Base-by-base conservation (phyloP, 2,113 vertebrate species). In the Parus major region DNA sequence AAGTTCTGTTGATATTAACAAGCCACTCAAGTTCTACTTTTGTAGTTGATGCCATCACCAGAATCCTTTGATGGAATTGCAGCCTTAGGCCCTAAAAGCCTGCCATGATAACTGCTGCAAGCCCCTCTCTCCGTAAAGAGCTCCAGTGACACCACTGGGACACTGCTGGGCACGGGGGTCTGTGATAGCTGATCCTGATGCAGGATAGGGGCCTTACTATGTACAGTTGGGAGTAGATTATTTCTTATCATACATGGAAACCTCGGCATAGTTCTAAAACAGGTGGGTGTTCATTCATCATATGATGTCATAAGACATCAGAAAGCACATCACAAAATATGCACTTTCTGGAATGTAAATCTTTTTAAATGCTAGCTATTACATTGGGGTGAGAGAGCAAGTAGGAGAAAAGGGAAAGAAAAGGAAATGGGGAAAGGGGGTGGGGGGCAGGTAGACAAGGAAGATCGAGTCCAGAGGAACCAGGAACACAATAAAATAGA, bases 1-100 rank as follows among this genome's bases (percentile, higher is more conserved):
- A 96, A 97, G 95, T 95, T 97, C 97, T 97, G 97, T 90, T 96
- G 97, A 96, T 95, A 92, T 86, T 71, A 95, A 83, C 89, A 90
- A 92, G 95, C 94, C 79, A 95, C 84, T 92, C 86, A 81, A 92
- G 92, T 66, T 84, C 77, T 66, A 65, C 93, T 95, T 69, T 95
- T 28, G 90, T 17, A 59, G 91, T 96, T 84, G 92, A 87, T 31
- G 53, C 61, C 93, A 97, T 92, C 96, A 97, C 84, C 94, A 96
- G 95, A 96, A 96, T 59, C 95, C 93, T 97, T 78, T 75, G 92
- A 56, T 95, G 95, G 95, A 97, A 97, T 95, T 92, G 95, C 94
- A 95, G 90, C 94, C 96, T 96, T 96, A 88, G 79, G 86, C 94
- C 87, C 93, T 86, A 88, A 57, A 44, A 91, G 94, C 91, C 96